These are phyloP conservation scores for Cylloceria caligata DNA, from an alignment of 2,888 invertebrate species.

Conservation along the genomic window DNA sequence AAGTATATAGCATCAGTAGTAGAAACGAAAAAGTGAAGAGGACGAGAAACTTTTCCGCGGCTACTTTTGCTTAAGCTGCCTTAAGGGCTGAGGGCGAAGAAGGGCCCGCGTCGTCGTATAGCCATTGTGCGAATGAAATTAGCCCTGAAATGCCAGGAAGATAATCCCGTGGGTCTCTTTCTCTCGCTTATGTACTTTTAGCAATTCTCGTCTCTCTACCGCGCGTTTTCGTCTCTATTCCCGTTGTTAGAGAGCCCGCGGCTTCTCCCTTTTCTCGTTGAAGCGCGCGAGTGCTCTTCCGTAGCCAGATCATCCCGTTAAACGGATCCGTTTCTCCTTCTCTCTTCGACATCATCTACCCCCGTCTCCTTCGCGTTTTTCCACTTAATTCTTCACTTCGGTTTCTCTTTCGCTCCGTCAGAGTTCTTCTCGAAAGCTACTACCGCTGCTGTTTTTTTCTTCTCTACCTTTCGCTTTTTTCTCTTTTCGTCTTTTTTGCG, in stretches of 20 bases:
- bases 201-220: constrained; percentile 8
- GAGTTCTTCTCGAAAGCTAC: constrained; percentile 63
- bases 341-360: constrained; percentile 61
- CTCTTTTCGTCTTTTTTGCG: constrained; percentile 45
- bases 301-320: constrained; percentile 82
- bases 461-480: constrained; percentile 55
- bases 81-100: constrained; percentile 54
- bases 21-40: constrained; percentile 52
- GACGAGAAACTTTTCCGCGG: constrained; percentile 62
- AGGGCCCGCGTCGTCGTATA: constrained; percentile 64
- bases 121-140: constrained; percentile 83
- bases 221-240: constrained; percentile 16
- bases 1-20: constrained; percentile 47
- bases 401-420: constrained; percentile 70
- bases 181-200: constrained; percentile 52
- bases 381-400: constrained; percentile 70
- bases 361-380: constrained; percentile 43
- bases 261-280: constrained; percentile 61
- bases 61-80: constrained; percentile 54
- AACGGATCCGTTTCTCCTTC: constrained; percentile 79
- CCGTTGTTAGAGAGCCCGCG: constrained; percentile 53
- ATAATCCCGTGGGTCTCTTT: constrained; percentile 74
- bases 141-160: constrained; percentile 82
- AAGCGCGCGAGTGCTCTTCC: constrained; percentile 63
- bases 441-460: constrained; percentile 66